Percentiles rank a stretch among this genome's conserved stretches.
Conservation (phyloP, 2,888 invertebrate species). For the Diaprepes abbreviatus region DNA sequence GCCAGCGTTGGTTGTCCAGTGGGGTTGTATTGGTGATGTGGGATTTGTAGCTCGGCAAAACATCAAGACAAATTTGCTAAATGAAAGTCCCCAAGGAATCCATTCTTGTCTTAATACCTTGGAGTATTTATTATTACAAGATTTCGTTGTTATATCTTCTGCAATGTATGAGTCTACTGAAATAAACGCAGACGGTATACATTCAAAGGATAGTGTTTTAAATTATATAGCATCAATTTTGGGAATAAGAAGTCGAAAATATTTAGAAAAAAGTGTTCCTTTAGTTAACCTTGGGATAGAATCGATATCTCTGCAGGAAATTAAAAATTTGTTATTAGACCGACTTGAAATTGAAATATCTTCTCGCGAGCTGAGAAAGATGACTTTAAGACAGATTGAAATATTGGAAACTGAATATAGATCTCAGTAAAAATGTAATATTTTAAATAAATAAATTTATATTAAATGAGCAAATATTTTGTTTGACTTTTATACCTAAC, state of each 20-base stretch:
- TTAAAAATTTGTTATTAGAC: not conserved
- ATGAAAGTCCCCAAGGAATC: constrained; percentile 10
- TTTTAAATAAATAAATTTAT: not conserved
- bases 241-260: constrained; percentile 2
- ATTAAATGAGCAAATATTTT: not conserved
- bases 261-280: not conserved
- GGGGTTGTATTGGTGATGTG: constrained; percentile 21
- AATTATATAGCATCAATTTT: not conserved
- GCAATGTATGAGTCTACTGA: not conserved
- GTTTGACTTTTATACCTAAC: not conserved
- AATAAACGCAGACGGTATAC: not conserved
- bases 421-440: not conserved
- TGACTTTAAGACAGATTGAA: constrained; percentile 9
- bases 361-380: not conserved
- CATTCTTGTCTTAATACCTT: constrained; percentile 6
- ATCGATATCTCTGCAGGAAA: constrained; percentile 6
- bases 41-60: not conserved
- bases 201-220: not conserved
- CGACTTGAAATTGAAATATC: not conserved
- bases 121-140: not conserved
- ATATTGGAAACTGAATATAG: not conserved
- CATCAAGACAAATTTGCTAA: not conserved
- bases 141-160: not conserved
- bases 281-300: constrained; percentile 9
- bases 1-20: constrained; percentile 13